Evolutionary conservation across 2,797 vertebrate species (phyloP).

Genomic region (Spinus pinus): DNA sequence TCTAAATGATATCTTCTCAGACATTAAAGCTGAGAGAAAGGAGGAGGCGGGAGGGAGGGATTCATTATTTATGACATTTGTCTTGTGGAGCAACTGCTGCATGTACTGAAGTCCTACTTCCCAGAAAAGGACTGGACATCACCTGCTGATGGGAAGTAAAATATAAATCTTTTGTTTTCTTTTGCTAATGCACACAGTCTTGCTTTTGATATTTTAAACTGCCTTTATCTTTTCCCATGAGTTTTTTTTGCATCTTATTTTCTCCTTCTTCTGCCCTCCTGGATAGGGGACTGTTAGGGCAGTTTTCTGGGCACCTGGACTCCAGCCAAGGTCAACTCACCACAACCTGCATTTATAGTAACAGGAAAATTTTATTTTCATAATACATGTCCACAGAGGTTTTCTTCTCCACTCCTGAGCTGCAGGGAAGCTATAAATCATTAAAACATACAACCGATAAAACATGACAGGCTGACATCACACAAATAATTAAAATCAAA

Average conservation of each 20-base stretch:
- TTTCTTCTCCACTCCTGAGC: not conserved
- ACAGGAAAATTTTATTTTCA: not conserved
- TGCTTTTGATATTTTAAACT: not conserved
- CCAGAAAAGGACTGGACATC: not conserved
- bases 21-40: not conserved
- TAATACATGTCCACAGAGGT: not conserved
- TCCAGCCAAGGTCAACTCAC: not conserved
- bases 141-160: not conserved
- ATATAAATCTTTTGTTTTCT: not conserved
- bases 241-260: not conserved
- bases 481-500: constrained; percentile 58
- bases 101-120: not conserved
- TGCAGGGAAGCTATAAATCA: constrained; percentile 43
- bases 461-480: constrained; percentile 50
- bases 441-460: constrained; percentile 60
- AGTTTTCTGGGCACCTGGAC: not conserved
- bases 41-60: fast-evolving
- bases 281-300: not conserved
- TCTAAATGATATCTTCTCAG: not conserved
- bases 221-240: not conserved
- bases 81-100: not conserved
- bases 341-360: not conserved
- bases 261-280: not conserved
- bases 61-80: not conserved
- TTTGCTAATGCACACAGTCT: not conserved